Conservation (phyloP, 1,140 invertebrate species). For the Holotrichia oblita region DNA sequence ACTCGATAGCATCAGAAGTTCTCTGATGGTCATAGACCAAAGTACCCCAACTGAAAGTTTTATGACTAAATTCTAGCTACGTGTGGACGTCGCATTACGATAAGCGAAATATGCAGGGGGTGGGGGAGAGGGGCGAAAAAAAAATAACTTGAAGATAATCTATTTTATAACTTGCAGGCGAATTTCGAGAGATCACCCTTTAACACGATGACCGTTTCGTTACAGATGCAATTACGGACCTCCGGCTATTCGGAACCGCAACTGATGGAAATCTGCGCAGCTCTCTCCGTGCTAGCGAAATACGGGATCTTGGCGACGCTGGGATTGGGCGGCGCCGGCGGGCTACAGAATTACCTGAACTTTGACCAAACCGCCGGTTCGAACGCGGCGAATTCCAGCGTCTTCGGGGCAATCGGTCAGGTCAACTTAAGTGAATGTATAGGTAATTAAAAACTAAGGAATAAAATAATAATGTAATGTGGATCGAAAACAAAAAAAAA, state of each 20-base stretch:
- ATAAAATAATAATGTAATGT: no score
- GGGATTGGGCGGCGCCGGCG: constrained; percentile 70
- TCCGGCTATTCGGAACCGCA: constrained; percentile 90
- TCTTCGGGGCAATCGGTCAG: constrained; percentile 83
- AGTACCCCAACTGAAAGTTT: no score
- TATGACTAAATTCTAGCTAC: no score
- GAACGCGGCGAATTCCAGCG: constrained; percentile 68
- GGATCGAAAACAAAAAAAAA: no score
- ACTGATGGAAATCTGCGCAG: constrained; percentile 87
- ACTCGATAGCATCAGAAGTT: no score
- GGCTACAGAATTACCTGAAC: constrained; percentile 67
- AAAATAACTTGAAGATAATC: no score
- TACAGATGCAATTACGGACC: constrained; percentile 79
- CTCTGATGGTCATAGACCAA: no score
- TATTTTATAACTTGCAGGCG: no score
- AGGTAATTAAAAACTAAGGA: constrained; percentile 50
- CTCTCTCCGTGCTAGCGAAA: constrained; percentile 91
- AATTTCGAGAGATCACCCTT: neutral
- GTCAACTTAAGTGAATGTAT: constrained; percentile 68
- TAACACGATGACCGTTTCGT: neutral
- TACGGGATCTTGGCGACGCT: constrained; percentile 93
- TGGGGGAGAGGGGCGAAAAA: no score
- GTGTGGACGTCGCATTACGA: no score
- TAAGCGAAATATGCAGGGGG: no score
- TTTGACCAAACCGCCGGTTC: constrained; percentile 69